Conservation (phyloP, 2,797 vertebrate genomes). For the Thaleichthys pacificus region DNA sequence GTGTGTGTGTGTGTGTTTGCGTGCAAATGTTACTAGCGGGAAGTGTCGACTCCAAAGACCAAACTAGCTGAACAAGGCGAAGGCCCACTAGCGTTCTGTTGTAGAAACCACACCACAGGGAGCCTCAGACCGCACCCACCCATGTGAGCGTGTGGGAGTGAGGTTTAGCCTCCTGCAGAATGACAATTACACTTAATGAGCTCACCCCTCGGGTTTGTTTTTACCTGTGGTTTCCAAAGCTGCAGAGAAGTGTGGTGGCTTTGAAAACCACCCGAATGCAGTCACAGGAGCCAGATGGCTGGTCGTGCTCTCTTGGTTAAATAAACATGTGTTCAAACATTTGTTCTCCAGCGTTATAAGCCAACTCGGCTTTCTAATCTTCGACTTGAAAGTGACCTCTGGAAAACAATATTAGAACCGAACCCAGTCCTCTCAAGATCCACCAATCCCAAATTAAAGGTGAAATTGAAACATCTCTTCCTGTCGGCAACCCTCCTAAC, state of each 20-base stretch:
- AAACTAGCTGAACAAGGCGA: background rate
- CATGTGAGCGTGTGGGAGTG: background rate
- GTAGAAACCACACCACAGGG: background rate
- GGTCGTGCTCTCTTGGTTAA: background rate
- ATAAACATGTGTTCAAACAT: background rate
- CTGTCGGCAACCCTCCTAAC: background rate
- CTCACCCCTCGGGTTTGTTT: constrained; percentile 38
- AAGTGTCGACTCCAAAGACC: background rate
- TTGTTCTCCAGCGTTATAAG: background rate
- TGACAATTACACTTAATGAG: constrained; percentile 33
- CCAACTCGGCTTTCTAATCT: background rate
- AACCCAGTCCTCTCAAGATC: background rate
- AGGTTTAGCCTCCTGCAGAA: constrained; percentile 16
- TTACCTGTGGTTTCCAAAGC: constrained; percentile 43
- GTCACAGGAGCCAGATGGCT: constrained; percentile 16
- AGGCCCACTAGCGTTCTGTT: background rate
- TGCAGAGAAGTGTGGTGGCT: constrained; percentile 22
- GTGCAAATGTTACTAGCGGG: background rate
- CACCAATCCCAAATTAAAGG: background rate
- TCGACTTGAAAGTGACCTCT: background rate
- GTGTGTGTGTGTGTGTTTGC: constrained; percentile 6
- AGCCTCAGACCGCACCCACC: too few relatives aligned
- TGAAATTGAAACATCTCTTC: background rate
- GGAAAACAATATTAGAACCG: background rate
- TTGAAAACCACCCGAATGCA: constrained; percentile 24